Evolutionary conservation across 1,140 invertebrate genomes (phyloP).

Genomic region (Eubasilissa regina): DNA sequence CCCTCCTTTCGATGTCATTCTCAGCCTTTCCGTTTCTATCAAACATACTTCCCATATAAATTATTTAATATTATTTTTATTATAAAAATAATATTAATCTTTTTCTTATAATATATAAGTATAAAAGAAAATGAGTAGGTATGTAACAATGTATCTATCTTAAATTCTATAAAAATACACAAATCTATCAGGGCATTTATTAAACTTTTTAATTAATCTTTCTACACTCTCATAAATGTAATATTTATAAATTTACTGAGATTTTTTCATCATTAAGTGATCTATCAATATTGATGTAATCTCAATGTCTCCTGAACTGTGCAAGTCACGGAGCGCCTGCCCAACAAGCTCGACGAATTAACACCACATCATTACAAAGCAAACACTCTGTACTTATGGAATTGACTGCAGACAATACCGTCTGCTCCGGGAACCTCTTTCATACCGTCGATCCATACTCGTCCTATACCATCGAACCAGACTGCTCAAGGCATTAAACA

Average conservation of each 20-base stretch:
- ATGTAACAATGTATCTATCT: too few relatives aligned
- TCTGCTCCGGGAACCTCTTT: neutral
- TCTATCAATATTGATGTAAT: slow-evolving; percentile 30
- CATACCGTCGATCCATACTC: neutral
- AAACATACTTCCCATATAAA: too few relatives aligned
- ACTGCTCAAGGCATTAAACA: neutral
- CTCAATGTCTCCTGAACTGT: slow-evolving; percentile 26
- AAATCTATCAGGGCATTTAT: too few relatives aligned
- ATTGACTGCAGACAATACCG: slow-evolving; percentile 4
- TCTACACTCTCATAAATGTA: neutral
- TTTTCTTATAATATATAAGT: too few relatives aligned
- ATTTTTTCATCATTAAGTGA: slow-evolving; percentile 19
- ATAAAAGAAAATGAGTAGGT: too few relatives aligned
- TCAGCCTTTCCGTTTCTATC: too few relatives aligned
- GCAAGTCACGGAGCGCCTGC: slow-evolving; percentile 10
- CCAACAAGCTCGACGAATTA: slow-evolving; percentile 30
- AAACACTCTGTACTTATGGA: neutral
- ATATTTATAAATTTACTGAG: neutral
- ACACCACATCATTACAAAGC: slow-evolving; percentile 8
- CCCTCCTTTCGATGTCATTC: too few relatives aligned
- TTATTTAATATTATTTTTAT: too few relatives aligned
- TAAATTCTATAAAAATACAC: too few relatives aligned
- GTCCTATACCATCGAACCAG: neutral
- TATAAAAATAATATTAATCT: too few relatives aligned
- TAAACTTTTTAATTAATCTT: too few relatives aligned